A percentile compares a stretch with the other conserved stretches of the same genome.
These are phyloP conservation scores for Pammene aurita DNA, from an alignment of 2,888 invertebrate species.

Conservation along the genomic window DNA sequence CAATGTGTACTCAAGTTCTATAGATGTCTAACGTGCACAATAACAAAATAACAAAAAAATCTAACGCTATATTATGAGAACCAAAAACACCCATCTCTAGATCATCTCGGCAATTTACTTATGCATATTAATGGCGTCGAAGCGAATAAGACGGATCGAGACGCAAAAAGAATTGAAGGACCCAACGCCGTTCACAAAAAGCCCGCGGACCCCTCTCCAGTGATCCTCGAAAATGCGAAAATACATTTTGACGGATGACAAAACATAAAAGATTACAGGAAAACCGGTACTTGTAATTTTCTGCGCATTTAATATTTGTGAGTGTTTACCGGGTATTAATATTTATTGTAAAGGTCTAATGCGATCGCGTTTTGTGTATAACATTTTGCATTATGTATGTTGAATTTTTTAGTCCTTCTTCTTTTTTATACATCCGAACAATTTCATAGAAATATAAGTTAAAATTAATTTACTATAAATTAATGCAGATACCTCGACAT, in stretches of 20 bases:
- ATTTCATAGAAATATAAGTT: too few relatives aligned
- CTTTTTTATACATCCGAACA: not conserved
- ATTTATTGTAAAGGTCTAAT: slow-evolving; percentile 40
- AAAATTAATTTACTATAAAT: too few relatives aligned
- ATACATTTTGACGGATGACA: slow-evolving; percentile 80
- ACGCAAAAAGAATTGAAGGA: slow-evolving; percentile 55
- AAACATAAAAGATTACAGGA: slow-evolving; percentile 69
- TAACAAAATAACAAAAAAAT: slow-evolving; percentile 1
- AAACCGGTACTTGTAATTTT: slow-evolving; percentile 65
- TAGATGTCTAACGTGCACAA: too few relatives aligned
- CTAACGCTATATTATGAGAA: slow-evolving; percentile 5
- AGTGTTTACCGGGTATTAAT: slow-evolving; percentile 58
- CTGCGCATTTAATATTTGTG: slow-evolving; percentile 75
- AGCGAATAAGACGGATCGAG: slow-evolving; percentile 58
- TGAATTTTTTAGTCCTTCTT: not conserved
- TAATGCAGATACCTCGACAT: too few relatives aligned
- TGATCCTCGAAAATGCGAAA: slow-evolving; percentile 67
- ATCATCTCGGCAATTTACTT: slow-evolving; percentile 78
- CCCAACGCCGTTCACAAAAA: slow-evolving; percentile 71
- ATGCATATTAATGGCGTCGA: slow-evolving; percentile 79
- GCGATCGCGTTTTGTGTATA: slow-evolving; percentile 23
- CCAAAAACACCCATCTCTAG: slow-evolving; percentile 45
- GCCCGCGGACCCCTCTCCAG: slow-evolving; percentile 58
- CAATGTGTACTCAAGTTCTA: too few relatives aligned
- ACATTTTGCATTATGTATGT: not conserved